These are phyloP conservation scores for Protomyctophum bolini DNA, from an alignment of 2,113 vertebrate genomes.

Conservation along the genomic window DNA sequence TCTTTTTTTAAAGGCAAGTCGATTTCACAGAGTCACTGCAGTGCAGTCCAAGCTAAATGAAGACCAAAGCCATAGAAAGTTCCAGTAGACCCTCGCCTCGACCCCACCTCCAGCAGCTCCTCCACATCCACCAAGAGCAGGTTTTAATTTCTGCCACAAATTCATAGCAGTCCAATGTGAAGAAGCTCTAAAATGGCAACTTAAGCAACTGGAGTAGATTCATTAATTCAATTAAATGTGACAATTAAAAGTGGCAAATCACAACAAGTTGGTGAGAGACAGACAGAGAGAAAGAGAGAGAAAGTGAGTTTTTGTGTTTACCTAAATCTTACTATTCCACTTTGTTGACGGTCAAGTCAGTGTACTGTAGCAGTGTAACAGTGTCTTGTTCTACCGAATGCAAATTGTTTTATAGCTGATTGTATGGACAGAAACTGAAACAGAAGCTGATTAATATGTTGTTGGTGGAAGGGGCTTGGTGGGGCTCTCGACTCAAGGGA, in stretches of 20 bases:
- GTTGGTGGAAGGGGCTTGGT: conserved; percentile 18
- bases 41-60: conserved; percentile 45
- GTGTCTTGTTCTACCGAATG: too few relatives aligned
- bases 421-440: too few relatives aligned
- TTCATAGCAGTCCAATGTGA: neutral
- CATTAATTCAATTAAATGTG: too few relatives aligned
- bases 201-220: neutral
- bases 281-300: too few relatives aligned
- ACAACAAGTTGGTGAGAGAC: too few relatives aligned
- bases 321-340: too few relatives aligned
- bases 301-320: too few relatives aligned
- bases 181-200: neutral
- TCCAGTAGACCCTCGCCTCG: conserved; percentile 6
- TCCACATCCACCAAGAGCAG: conserved; percentile 20
- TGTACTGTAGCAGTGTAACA: too few relatives aligned
- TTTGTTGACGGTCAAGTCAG: too few relatives aligned
- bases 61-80: conserved; percentile 9
- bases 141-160: conserved; percentile 26
- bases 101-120: neutral
- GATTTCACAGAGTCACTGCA: conserved; percentile 29
- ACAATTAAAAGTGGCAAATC: too few relatives aligned
- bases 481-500: neutral
- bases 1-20: conserved; percentile 27
- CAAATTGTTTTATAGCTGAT: too few relatives aligned
- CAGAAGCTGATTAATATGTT: neutral